Base-by-base conservation (phyloP, 1,140 invertebrate genomes). In the Euglossa dilemma region DNA sequence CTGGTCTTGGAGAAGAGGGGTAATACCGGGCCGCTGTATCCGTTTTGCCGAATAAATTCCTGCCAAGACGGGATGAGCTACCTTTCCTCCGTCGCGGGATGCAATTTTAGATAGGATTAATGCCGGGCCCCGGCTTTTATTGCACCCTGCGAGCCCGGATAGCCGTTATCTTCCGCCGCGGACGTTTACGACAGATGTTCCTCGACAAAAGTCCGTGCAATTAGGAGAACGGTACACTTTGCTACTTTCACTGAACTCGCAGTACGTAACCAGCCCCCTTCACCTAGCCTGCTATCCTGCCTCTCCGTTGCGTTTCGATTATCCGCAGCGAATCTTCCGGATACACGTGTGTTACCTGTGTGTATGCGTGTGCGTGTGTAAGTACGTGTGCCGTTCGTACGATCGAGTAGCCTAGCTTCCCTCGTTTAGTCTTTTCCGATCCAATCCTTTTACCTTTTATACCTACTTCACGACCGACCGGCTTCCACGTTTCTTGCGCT, bases 171-270 rank as follows among this genome's bases (percentile, higher is more conserved):
- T 69, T 36, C 54, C 20, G 20, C 4, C 6, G 45, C 57, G 20
- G 74, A 76, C 59, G 59, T 64, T 76, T 64, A 76, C 74, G 74
- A 66, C 74, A 25, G 61, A 77, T 77, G 74, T n/a, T 47, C 9
- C 23, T 52, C 75, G 75, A 54, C 23, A 67, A 67, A 77, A 67
- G 36, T 78, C 25, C 28, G 20, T 25, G n/a, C 43, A 76, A 76
- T 76, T 76, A 76, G 45, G 73, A 75, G 59, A 75, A 64, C 59
- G 57, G 61, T 43, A 54, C 61, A 25, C 59, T 66, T 66, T 66
- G 36, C 8, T 76, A 76, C 74, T 76, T 76, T 76, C 74, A 52
- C 74, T n/a, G 50, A 54, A 76, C 25, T 47, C 18, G 20, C 5
- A 36, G 61, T 28, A 25, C 36, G 64, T 45, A 12, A 47, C 45